Evolutionary conservation across 2,113 vertebrate species (phyloP), one percentile per base, ranked within the genome.

Genomic region (Lamprologus sp.): DNA sequence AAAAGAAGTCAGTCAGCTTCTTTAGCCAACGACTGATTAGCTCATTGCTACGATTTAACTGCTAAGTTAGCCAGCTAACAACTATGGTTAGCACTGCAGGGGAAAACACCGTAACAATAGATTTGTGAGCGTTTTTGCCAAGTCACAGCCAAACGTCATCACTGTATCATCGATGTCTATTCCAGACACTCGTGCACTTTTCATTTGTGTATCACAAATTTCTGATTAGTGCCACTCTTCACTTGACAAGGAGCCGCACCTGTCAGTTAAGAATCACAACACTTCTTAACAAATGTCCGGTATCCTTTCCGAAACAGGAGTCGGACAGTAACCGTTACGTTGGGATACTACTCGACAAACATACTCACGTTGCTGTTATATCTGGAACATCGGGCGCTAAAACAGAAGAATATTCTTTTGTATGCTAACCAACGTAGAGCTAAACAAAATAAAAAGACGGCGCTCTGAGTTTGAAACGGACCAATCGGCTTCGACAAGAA

Each of bases 381-480:
- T 37, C 10, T 10, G 0, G 7, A 2, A 51, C 80, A 88, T 81
- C 26, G 13, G 60, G 7, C 1, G 5, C 14, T 2, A 4, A 35
- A 6, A 31, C 1, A 7, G 21, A 45, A 8, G 1, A 7, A 9
- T 17, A 2, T 9, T n/a, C 0, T 17, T 75, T 14, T 19, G 1
- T 11, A 35, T 12, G 37, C 51, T n/a, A n/a, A 33, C n/a, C 15
- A 19, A 26, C 28, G 54, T 42, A 8, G 7, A 79, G 45, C 53
- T 56, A 14, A 37, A 58, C 11, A 84, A 49, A 89, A 86, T 26
- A 89, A 28, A 54, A 83, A 37, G 17, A 23, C 47, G 92, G 93
- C 93, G 86, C 85, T 85, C 82, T 65, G 4, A 23, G 80, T 94
- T 95, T 94, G 60, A 95, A 95, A 92, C 49, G 0, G 13, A 45